Percentiles rank a stretch among this genome's conserved stretches.
Evolutionary conservation across 2,888 invertebrate genomes (phyloP).

Genomic region (Pteria penguin): DNA sequence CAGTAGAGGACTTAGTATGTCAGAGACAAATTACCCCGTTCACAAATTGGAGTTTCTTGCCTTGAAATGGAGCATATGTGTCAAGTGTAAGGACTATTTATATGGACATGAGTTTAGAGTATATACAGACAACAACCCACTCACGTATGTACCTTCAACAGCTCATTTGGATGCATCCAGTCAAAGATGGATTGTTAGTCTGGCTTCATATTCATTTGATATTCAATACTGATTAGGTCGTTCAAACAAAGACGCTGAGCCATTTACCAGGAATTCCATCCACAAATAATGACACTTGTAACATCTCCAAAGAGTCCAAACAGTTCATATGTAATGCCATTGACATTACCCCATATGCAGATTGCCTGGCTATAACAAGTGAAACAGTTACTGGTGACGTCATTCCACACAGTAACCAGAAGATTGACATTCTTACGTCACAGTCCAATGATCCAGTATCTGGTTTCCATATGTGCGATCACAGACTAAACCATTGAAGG

Average conservation of each 20-base stretch:
- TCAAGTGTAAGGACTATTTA: conserved; percentile 43
- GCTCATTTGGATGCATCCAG: conserved; percentile 51
- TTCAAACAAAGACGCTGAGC: conserved; percentile 51
- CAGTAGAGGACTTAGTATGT: conserved; percentile 36
- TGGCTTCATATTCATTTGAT: conserved; percentile 43
- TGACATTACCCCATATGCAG: neutral
- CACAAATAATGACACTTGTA: neutral
- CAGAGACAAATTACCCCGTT: conserved; percentile 42
- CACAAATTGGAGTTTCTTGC: conserved; percentile 46
- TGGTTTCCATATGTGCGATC: neutral
- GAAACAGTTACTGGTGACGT: neutral
- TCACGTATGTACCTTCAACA: conserved; percentile 45
- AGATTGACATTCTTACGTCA: neutral
- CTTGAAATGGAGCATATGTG: conserved; percentile 46
- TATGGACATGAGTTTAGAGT: conserved; percentile 39
- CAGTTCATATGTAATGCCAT: neutral
- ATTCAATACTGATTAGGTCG: conserved; percentile 47
- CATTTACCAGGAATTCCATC: neutral
- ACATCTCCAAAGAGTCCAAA: neutral
- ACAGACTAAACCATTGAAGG: neutral
- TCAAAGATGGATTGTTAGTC: conserved; percentile 45
- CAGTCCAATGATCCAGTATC: neutral
- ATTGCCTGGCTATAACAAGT: neutral
- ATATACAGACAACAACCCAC: too few relatives aligned
- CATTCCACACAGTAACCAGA: neutral